phyloP scores from a whole-genome alignment of 2,113 vertebrate genomes.

The Anser brachyrhynchus region DNA sequence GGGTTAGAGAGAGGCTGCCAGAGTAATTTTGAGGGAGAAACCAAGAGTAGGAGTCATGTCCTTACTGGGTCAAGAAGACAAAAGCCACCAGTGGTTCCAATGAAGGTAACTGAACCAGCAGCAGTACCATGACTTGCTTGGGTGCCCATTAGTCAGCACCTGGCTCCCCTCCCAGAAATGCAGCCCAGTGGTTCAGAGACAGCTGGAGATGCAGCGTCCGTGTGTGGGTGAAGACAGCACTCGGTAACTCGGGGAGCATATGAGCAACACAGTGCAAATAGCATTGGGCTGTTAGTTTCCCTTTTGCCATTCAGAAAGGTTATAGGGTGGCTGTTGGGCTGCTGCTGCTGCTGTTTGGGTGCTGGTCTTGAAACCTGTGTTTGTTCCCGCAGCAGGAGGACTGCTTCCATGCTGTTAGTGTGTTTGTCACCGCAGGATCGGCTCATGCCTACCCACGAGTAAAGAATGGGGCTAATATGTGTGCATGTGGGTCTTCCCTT shows the following conservation, averaged over 20 bases:
- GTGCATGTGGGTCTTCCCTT: not conserved
- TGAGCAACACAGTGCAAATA: not conserved
- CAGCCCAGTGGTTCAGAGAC: not conserved
- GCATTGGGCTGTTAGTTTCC: not conserved
- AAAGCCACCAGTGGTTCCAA: not conserved
- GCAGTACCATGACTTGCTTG: rapidly evolving
- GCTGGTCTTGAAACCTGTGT: not conserved
- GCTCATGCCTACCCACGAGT: not conserved
- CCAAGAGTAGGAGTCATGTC: not conserved
- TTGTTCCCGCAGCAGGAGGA: not conserved
- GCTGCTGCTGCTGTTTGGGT: not conserved
- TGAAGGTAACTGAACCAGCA: not conserved
- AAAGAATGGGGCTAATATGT: not conserved
- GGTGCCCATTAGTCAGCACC: rapidly evolving
- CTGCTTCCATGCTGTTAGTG: not conserved
- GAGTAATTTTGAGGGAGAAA: rapidly evolving
- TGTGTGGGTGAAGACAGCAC: rapidly evolving
- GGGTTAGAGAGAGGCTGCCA: rapidly evolving
- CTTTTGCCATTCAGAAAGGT: not conserved
- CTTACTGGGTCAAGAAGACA: not conserved
- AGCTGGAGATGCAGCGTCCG: not conserved
- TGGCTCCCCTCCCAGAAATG: not conserved
- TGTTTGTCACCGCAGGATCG: not conserved
- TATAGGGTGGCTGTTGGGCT: not conserved
- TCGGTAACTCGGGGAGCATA: rapidly evolving